phyloP scores from a whole-genome alignment of 2,797 vertebrate genomes.

The Dipus sagitta region DNA sequence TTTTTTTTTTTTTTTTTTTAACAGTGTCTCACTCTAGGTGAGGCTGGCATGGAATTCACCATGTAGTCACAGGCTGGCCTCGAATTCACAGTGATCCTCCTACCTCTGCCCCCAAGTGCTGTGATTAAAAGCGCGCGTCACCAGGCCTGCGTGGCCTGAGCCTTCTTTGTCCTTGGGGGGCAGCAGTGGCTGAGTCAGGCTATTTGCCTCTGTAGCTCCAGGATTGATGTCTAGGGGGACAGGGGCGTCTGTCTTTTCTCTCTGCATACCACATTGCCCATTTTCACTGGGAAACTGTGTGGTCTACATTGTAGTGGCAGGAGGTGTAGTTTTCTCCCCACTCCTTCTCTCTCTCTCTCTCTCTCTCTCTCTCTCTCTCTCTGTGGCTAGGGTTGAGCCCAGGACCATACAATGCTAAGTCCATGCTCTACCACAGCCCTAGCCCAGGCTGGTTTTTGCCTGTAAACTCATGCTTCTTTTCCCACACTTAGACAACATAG shows the following conservation, averaged over 20 bases:
- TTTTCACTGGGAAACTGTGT: background rate
- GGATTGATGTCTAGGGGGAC: background rate
- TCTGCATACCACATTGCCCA: background rate
- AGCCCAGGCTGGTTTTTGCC: background rate
- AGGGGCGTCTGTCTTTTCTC: background rate
- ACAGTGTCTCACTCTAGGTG: no score
- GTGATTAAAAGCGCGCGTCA: no score
- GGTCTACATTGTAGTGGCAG: background rate
- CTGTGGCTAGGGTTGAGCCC: background rate
- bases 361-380: background rate
- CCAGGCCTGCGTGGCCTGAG: no score
- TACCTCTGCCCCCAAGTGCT: no score
- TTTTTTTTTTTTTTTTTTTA: no score
- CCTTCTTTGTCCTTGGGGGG: background rate
- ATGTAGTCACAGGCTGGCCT: no score
- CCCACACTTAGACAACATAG: background rate
- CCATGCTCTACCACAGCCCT: background rate
- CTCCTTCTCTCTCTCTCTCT: background rate
- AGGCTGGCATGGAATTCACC: no score
- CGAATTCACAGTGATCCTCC: no score
- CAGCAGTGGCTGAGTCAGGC: background rate
- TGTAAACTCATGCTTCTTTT: background rate
- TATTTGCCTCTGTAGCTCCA: background rate
- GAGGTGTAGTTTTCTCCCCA: no score
- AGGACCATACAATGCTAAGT: background rate